These are phyloP conservation scores for Cryptosula pallasiana DNA, from an alignment of 2,888 invertebrate species.

Conservation along the genomic window DNA sequence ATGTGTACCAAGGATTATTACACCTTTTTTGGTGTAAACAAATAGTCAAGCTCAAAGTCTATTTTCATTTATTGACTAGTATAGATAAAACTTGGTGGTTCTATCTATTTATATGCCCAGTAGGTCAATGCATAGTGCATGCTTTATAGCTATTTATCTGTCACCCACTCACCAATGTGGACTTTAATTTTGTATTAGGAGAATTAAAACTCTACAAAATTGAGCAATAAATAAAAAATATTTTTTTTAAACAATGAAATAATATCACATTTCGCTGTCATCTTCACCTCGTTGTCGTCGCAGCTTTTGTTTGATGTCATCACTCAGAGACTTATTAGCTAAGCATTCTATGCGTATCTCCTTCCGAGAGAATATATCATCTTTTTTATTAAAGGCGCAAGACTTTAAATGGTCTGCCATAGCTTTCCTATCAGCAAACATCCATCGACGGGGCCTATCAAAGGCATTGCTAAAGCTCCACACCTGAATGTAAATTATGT, in stretches of 20 bases:
- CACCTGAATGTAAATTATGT: constrained; percentile 35
- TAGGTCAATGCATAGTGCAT: too few species aligned
- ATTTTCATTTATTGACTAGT: neutral
- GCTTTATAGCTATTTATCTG: too few species aligned
- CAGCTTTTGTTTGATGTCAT: too few species aligned
- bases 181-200: neutral
- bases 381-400: constrained; percentile 52
- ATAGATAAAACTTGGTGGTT: too few species aligned
- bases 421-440: constrained; percentile 41
- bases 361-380: too few species aligned
- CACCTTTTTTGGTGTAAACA: neutral
- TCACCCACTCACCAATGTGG: too few species aligned
- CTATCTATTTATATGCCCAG: too few species aligned
- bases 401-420: constrained; percentile 52
- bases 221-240: neutral
- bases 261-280: neutral
- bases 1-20: neutral
- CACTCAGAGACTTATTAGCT: too few species aligned
- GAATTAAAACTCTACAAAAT: neutral
- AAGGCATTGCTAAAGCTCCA: constrained; percentile 56
- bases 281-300: too few species aligned
- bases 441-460: constrained; percentile 52
- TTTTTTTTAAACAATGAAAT: too few species aligned
- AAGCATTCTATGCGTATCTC: too few species aligned
- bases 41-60: neutral